Evolutionary conservation across 2,113 vertebrate genomes (phyloP), one percentile per base, ranked within the genome.

Genomic region (Lethenteron reissneri): DNA sequence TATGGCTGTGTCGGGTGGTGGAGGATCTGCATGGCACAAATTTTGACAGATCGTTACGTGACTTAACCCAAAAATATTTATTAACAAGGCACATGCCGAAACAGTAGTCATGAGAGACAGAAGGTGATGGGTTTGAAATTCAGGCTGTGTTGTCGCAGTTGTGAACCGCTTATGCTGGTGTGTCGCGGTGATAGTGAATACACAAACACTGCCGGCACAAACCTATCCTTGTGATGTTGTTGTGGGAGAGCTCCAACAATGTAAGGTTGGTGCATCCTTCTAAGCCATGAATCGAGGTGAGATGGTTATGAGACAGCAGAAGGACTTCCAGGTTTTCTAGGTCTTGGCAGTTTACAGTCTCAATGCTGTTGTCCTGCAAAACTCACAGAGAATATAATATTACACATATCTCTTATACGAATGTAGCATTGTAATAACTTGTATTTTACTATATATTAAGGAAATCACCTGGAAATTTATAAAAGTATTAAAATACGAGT

Each of bases 191-290:
- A 41, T 41, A 41, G 41, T 41, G 41, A 41, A 41, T 41, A 41
- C 41, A 41, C 41, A 41, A 41, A 41, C 41, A 41, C 41, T 41
- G 41, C 41, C 41, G 41, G 41, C 41, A 41, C 41, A 41, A 41
- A 97, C 94, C 85, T 70, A 97, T 83, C 76, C 86, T 84, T 12
- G 84, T 88, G 77, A 97, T 85, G 79, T 76, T 84, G 74, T 97
- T 97, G 77, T 86, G 76, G 1, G 94, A 95, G 57, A 97, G 76
- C 74, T 97, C 87, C 72, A 97, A 84, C 74, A 79, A 77, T 6
- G 77, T 78, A 68, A 97, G 76, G 78, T 84, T 87, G 73, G 75
- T 81, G 70, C 85, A 89, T n/a, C 82, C 84, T 59, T 78, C 80
- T 75, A 97, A 77, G 60, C 90, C 94, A 62, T 81, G 86, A 76